Base-by-base conservation (phyloP, 2,888 invertebrate genomes). In the Pterobdella sp. region DNA sequence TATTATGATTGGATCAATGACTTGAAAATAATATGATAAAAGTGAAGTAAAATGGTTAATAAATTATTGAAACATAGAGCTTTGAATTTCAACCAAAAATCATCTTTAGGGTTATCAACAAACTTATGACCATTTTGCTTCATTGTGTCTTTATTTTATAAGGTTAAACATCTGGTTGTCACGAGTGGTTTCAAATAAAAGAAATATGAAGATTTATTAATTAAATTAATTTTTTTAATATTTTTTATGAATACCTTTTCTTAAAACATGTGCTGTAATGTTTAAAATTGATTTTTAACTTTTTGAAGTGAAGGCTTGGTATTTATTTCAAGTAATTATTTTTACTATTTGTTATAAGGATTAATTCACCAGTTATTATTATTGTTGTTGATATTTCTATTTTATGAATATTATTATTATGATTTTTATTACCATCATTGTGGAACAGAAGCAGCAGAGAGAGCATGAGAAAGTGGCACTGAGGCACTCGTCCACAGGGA, bases 401-500 rank as follows among this genome's bases (percentile, higher is more conserved):
- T 18, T 14, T 42, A 7, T 18, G 10, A 42, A 7, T 18, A 42
- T 42, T 18, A 42, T 42, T 18, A 42, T n/a, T n/a, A n/a, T n/a
- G n/a, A n/a, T n/a, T n/a, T n/a, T 42, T 18, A 42, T 42, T 42
- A 42, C 42, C 42, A 42, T 18, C 42, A 42, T 18, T 18, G 18
- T 18, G 3, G 31, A 32, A 65, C 68, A 89, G 88, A 86, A 86
- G 79, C 88, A 90, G 79, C 86, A 89, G 76, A 86, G 87, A 77
- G 87, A 88, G 76, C 85, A 86, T 18, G 83, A 87, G 73, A 82
- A 84, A 35, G 86, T 86, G 75, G 84, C 86, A 75, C 84, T 87
- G 69, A 85, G 87, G 78, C 86, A 86, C 76, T 83, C 86, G 76
- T 82, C 86, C 22, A 85, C 87, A 77, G 84, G 86, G 4, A 84